phyloP scores from a whole-genome alignment of 1,140 invertebrate genomes.

The Copidosoma floridanum region DNA sequence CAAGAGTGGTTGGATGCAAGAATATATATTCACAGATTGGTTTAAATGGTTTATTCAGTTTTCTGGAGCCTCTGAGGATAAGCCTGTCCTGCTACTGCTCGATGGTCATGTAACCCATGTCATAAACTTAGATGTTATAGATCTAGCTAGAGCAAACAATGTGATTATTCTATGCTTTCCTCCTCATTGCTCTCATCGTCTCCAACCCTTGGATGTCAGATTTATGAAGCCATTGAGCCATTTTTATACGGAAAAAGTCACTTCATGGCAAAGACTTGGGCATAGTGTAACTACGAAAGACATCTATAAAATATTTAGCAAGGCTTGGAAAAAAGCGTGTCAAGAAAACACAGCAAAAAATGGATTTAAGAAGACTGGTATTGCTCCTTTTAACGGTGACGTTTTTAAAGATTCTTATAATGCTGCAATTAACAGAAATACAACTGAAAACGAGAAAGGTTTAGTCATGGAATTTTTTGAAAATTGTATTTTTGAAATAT shows the following conservation, averaged over 20 bases:
- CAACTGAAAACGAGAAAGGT: too few species aligned
- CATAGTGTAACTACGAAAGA: too few species aligned
- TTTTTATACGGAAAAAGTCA: conserved; percentile 41
- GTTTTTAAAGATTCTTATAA: conserved; percentile 31
- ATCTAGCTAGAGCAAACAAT: conserved; percentile 28
- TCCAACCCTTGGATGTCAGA: conserved; percentile 45
- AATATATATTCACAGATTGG: conserved; percentile 19
- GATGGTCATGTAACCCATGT: conserved; percentile 39
- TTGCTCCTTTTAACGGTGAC: conserved; percentile 35
- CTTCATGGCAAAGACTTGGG: conserved; percentile 35
- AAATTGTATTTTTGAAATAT: too few species aligned
- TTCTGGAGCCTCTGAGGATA: conserved; percentile 29
- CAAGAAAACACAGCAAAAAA: conserved; percentile 39
- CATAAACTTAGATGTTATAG: conserved; percentile 35
- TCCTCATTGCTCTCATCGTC: conserved; percentile 36
- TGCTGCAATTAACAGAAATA: background rate
- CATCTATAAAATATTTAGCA: conserved; percentile 35
- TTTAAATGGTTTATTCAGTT: conserved; percentile 14
- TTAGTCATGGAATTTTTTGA: too few species aligned
- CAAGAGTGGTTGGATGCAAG: conserved; percentile 20
- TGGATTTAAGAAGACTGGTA: conserved; percentile 38
- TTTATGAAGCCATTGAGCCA: conserved; percentile 47
- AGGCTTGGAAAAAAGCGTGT: conserved; percentile 38
- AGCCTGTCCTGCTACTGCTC: conserved; percentile 34
- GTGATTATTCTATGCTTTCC: conserved; percentile 28